phyloP scores from a whole-genome alignment of 2,797 vertebrate genomes.

The Aplochiton taeniatus region DNA sequence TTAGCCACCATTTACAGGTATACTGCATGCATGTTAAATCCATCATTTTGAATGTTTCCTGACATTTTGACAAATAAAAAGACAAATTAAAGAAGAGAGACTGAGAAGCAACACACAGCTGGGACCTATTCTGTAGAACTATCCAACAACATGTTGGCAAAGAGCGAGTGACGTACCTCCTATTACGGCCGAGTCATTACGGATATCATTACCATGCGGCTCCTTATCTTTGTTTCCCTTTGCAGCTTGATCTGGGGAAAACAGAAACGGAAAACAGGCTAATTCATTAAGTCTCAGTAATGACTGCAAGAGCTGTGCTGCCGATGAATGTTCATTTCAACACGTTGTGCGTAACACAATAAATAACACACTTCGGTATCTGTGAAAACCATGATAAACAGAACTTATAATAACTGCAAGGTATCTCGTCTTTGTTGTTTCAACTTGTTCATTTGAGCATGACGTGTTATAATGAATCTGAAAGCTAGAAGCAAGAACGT shows the following conservation, averaged over 20 bases:
- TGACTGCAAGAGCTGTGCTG: slow-evolving; percentile 14
- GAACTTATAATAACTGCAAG: slow-evolving; percentile 23
- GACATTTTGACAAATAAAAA: background rate
- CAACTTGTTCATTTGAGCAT: slow-evolving; percentile 8
- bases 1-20: no score
- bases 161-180: slow-evolving; percentile 77
- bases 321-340: slow-evolving; percentile 1
- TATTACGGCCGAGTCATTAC: slow-evolving; percentile 84
- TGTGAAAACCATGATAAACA: slow-evolving; percentile 19
- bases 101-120: slow-evolving; percentile 26
- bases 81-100: no score
- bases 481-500: background rate
- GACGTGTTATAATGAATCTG: slow-evolving; percentile 17
- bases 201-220: slow-evolving; percentile 77
- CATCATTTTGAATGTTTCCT: background rate
- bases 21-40: background rate
- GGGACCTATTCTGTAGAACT: slow-evolving; percentile 53
- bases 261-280: background rate
- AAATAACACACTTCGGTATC: slow-evolving; percentile 16
- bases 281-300: slow-evolving; percentile 33
- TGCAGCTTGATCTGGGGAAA: slow-evolving; percentile 39
- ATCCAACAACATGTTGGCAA: slow-evolving; percentile 40
- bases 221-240: slow-evolving; percentile 69
- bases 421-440: slow-evolving; percentile 12
- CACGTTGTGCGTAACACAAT: background rate